Percentiles rank a stretch among this genome's conserved stretches.
Conservation (phyloP, 1,140 invertebrate species). For the Hylaeus volcanicus region DNA sequence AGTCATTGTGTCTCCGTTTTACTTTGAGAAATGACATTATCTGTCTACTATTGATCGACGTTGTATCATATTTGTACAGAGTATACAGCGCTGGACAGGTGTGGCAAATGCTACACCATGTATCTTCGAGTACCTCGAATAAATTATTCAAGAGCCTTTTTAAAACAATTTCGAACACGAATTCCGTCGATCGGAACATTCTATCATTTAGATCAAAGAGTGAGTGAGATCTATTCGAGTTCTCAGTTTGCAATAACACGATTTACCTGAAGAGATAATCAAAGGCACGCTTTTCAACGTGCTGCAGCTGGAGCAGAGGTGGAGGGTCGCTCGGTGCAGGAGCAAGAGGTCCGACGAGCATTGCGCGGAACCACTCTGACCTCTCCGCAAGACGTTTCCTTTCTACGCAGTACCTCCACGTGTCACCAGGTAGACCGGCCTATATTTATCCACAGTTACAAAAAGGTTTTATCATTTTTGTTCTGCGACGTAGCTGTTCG, state of each 20-base stretch:
- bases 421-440: conserved; percentile 74
- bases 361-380: conserved; percentile 81
- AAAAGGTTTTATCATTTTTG: background rate
- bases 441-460: conserved; percentile 35
- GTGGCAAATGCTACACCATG: no score
- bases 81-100: no score
- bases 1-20: no score
- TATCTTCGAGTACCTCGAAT: background rate
- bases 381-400: conserved; percentile 69
- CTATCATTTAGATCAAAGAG: background rate
- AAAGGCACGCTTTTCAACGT: conserved; percentile 86
- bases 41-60: no score
- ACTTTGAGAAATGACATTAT: no score
- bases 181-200: background rate
- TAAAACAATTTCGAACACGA: background rate
- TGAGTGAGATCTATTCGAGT: background rate
- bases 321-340: conserved; percentile 72
- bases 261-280: conserved; percentile 84
- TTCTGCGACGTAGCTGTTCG: background rate
- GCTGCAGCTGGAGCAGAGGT: conserved; percentile 78
- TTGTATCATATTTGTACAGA: no score
- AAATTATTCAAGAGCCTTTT: no score
- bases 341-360: conserved; percentile 81
- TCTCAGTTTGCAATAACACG: no score
- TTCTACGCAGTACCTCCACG: conserved; percentile 74